Percentiles rank a stretch among this genome's conserved stretches.
phyloP scores from a whole-genome alignment of 1,140 invertebrate species.

The roundworm (Caenorhabditis elegans) region WBcel235 BX284605.5:10797001-10797500 shows the following conservation, averaged over 20 bases:
- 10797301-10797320: not conserved
- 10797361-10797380: not conserved
- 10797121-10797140: not conserved
- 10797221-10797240: not conserved
- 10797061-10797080: too few relatives aligned
- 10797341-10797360: not conserved
- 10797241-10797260: not conserved
- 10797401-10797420: not conserved
- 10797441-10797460: not conserved
- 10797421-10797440: not conserved
- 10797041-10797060: not conserved
- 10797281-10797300: not conserved
- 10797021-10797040: not conserved
- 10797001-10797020: not conserved
- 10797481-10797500: too few relatives aligned
- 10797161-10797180: not conserved
- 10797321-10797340: not conserved
- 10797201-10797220: not conserved
- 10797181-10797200: not conserved
- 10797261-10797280: not conserved
- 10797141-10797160: not conserved
- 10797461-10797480: too few relatives aligned
- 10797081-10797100: not conserved
- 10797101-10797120: not conserved
- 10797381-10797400: not conserved